These are phyloP conservation scores for Blennius ocellaris DNA, from an alignment of 2,113 vertebrate species.

Conservation along the genomic window DNA sequence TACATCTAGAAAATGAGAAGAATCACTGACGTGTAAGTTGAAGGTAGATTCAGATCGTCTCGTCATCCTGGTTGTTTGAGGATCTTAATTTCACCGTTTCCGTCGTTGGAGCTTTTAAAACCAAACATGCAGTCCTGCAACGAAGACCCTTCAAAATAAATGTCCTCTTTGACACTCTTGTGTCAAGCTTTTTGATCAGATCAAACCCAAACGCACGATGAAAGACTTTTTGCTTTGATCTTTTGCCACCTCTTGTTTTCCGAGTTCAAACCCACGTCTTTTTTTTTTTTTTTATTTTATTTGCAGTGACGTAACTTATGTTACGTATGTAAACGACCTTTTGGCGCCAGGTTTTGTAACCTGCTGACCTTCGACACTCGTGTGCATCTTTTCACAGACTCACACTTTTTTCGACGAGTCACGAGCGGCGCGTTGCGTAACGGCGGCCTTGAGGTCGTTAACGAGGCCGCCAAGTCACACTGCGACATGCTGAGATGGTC, in stretches of 20 bases:
- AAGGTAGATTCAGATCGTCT: too few relatives aligned
- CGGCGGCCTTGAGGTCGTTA: background rate
- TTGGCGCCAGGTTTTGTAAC: background rate
- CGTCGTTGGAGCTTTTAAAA: too few relatives aligned
- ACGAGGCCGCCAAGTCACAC: background rate
- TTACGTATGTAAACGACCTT: background rate
- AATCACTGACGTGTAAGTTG: too few relatives aligned
- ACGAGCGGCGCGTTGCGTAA: background rate
- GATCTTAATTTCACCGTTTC: too few relatives aligned
- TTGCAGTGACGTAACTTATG: background rate
- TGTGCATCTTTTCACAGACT: background rate
- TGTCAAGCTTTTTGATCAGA: too few relatives aligned
- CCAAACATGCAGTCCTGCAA: too few relatives aligned
- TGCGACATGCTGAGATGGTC: background rate
- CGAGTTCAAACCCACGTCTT: background rate
- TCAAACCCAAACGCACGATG: too few relatives aligned
- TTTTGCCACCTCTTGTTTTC: background rate
- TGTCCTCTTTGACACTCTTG: too few relatives aligned
- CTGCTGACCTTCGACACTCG: background rate
- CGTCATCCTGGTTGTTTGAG: too few relatives aligned
- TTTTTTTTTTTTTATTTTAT: background rate
- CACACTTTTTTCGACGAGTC: background rate
- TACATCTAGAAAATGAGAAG: too few relatives aligned
- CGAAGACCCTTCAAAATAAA: too few relatives aligned
- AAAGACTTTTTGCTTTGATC: too few relatives aligned